Percentiles rank a stretch among this genome's conserved stretches.
Conservation (phyloP, 2,113 vertebrate species). For the Taxidea taxus region DNA sequence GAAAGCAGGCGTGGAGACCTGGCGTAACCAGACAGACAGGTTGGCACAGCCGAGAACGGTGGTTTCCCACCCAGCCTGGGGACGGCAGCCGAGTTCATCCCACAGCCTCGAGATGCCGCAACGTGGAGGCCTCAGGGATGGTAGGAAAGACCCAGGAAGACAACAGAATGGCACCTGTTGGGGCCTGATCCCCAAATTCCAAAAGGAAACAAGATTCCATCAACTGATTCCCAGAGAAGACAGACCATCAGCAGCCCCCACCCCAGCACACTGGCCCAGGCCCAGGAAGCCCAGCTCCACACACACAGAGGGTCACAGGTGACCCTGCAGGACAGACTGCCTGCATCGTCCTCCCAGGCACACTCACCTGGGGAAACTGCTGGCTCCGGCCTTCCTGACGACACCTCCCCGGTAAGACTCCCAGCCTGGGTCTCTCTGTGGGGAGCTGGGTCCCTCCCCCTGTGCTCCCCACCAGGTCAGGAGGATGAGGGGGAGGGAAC, state of each 20-base stretch:
- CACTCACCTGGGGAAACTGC: background rate
- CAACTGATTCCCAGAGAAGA: background rate
- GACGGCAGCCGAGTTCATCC: background rate
- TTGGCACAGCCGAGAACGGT: background rate
- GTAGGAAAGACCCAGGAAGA: background rate
- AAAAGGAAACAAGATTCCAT: background rate
- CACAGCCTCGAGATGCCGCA: rapidly evolving
- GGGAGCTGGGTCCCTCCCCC: background rate
- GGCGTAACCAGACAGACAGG: constrained; percentile 20
- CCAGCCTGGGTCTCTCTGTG: rapidly evolving
- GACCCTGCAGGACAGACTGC: background rate
- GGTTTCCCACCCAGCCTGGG: background rate
- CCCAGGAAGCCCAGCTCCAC: rapidly evolving
- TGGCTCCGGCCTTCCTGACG: background rate
- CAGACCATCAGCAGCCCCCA: background rate
- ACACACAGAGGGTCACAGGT: rapidly evolving
- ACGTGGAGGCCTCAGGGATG: rapidly evolving
- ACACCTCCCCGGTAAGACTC: rapidly evolving
- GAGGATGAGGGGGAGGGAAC: too few relatives aligned
- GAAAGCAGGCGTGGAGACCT: background rate
- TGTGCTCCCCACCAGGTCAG: rapidly evolving
- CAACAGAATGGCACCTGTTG: rapidly evolving
- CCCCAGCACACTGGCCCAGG: background rate
- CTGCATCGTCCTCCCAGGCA: background rate
- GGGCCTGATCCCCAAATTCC: background rate